These are phyloP conservation scores for Urechis unicinctus DNA, from an alignment of 2,888 invertebrate genomes.

Conservation along the genomic window DNA sequence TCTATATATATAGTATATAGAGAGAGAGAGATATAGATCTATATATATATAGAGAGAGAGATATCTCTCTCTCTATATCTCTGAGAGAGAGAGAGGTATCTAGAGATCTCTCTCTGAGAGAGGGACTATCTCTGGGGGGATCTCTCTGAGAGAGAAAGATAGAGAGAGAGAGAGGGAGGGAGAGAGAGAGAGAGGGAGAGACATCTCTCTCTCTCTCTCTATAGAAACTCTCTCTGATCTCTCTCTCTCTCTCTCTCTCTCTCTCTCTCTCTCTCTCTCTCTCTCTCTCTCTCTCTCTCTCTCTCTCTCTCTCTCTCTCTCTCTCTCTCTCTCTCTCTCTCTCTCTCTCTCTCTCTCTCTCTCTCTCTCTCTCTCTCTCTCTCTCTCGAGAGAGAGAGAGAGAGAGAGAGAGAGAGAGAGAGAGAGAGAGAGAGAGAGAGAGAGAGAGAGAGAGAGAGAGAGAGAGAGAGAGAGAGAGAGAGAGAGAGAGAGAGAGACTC, in stretches of 20 bases:
- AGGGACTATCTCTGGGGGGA: background rate
- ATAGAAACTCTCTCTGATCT: too few species aligned
- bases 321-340: background rate
- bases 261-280: constrained; percentile 76
- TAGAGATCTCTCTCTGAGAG: too few species aligned
- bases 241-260: constrained; percentile 79
- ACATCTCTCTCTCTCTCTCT: too few species aligned
- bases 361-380: background rate
- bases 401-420: too few species aligned
- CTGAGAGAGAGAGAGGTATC: too few species aligned
- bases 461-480: background rate
- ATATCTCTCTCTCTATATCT: too few species aligned
- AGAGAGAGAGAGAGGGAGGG: background rate
- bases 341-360: background rate
- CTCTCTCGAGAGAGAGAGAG: too few species aligned
- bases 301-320: background rate
- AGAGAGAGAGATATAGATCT: too few species aligned
- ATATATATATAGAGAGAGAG: too few species aligned
- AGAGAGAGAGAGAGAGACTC: background rate
- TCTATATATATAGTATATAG: too few species aligned
- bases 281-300: constrained; percentile 62
- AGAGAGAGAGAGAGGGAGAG: constrained; percentile 26
- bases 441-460: too few species aligned
- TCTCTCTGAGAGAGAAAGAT: background rate
- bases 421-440: too few species aligned